phyloP scores from a whole-genome alignment of 2,888 invertebrate species.

The Nudaria mundana region DNA sequence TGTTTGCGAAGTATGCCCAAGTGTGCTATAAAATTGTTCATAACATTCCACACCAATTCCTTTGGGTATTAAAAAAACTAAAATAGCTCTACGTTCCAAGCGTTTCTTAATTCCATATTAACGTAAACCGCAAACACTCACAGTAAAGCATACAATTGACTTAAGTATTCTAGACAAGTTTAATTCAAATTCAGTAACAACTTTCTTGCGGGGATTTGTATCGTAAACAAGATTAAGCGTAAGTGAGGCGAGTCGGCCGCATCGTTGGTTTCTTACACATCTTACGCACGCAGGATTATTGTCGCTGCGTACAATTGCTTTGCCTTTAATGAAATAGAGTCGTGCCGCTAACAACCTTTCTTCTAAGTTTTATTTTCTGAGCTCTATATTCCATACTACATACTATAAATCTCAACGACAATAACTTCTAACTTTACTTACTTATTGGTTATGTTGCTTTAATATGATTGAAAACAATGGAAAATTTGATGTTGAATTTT shows the following conservation, averaged over 20 bases:
- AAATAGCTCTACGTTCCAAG: conserved; percentile 19
- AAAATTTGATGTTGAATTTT: too few relatives aligned
- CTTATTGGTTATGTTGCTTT: too few relatives aligned
- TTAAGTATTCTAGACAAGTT: conserved; percentile 41
- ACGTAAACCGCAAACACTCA: conserved; percentile 4
- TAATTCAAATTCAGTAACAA: conserved; percentile 45
- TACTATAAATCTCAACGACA: too few relatives aligned
- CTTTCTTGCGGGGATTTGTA: conserved; percentile 55
- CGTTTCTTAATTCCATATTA: conserved; percentile 11
- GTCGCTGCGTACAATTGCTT: conserved; percentile 47
- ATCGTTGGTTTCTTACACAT: conserved; percentile 35
- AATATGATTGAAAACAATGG: too few relatives aligned
- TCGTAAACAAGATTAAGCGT: conserved; percentile 57
- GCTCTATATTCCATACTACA: too few relatives aligned
- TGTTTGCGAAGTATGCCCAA: not conserved
- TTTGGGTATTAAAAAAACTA: conserved; percentile 10
- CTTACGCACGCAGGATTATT: conserved; percentile 46
- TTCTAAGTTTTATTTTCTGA: conserved; percentile 11
- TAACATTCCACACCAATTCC: conserved; percentile 1
- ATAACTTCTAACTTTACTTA: too few relatives aligned
- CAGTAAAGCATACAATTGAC: conserved; percentile 15
- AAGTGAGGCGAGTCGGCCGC: conserved; percentile 39
- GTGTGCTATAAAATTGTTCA: conserved; percentile 3
- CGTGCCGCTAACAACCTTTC: conserved; percentile 35
- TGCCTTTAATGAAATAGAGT: conserved; percentile 49